Conservation (phyloP, 2,113 vertebrate species). For the Nicator chloris region DNA sequence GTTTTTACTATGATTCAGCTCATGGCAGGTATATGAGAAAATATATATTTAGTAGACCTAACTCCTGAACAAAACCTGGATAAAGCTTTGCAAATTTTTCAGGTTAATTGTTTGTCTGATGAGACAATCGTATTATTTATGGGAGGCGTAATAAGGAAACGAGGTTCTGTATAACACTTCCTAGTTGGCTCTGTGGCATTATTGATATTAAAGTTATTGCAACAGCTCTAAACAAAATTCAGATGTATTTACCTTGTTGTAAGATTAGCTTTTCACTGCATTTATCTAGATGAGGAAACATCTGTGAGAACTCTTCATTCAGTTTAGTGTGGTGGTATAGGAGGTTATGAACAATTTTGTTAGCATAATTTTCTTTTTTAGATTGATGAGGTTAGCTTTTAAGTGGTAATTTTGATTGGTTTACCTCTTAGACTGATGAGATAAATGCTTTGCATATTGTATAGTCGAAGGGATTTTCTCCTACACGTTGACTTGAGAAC, state of each 20-base stretch:
- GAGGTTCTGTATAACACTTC: neutral
- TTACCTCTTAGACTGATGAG: neutral
- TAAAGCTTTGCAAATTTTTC: neutral
- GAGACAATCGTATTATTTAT: neutral
- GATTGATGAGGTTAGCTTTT: neutral
- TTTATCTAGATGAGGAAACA: neutral
- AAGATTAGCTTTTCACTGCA: neutral
- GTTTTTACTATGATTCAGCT: neutral
- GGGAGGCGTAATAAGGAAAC: neutral
- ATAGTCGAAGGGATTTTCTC: neutral
- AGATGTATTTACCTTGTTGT: neutral
- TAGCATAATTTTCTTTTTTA: neutral
- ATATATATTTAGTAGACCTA: too few species aligned
- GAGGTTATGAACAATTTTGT: neutral
- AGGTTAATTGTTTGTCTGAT: neutral
- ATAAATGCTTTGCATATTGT: neutral
- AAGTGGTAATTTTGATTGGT: neutral
- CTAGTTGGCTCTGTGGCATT: neutral
- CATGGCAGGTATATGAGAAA: neutral
- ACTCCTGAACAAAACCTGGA: neutral
- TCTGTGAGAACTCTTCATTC: neutral
- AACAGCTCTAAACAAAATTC: neutral
- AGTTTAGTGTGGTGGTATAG: neutral
- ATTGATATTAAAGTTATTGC: neutral
- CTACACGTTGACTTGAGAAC: neutral